These are phyloP conservation scores for Elaphurus davidianus DNA, from an alignment of 2,113 vertebrate species.

Conservation along the genomic window DNA sequence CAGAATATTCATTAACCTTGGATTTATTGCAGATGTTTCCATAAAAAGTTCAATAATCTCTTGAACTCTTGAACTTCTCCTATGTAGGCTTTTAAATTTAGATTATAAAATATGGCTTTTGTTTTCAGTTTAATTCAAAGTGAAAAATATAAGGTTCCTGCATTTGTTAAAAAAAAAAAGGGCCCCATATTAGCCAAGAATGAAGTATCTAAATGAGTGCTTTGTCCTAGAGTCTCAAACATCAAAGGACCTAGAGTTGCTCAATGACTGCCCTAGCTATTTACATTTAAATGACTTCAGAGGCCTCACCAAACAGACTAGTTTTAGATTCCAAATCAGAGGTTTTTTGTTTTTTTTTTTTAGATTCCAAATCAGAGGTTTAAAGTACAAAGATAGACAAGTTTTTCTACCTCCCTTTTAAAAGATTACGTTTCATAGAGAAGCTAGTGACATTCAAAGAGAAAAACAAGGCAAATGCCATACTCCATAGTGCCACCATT, in stretches of 20 bases:
- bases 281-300: conserved; percentile 33
- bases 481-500: not conserved
- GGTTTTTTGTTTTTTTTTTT: not conserved
- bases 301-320: not conserved
- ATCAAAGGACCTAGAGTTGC: not conserved
- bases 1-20: conserved; percentile 74
- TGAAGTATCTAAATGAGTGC: not conserved
- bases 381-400: not conserved
- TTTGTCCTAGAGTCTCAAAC: not conserved
- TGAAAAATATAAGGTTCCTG: not conserved
- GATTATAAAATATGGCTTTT: not conserved
- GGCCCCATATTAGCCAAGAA: not conserved
- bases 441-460: not conserved
- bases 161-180: not conserved
- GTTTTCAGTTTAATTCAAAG: not conserved
- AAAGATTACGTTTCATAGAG: not conserved
- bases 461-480: not conserved
- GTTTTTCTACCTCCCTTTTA: not conserved
- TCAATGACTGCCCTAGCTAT: not conserved
- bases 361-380: not conserved
- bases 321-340: not conserved
- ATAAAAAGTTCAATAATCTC: conserved; percentile 75
- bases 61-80: conserved; percentile 73
- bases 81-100: conserved; percentile 38
- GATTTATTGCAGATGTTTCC: conserved; percentile 67